Conservation (phyloP, 2,797 vertebrate species). For the Neomorphus geoffroyi region DNA sequence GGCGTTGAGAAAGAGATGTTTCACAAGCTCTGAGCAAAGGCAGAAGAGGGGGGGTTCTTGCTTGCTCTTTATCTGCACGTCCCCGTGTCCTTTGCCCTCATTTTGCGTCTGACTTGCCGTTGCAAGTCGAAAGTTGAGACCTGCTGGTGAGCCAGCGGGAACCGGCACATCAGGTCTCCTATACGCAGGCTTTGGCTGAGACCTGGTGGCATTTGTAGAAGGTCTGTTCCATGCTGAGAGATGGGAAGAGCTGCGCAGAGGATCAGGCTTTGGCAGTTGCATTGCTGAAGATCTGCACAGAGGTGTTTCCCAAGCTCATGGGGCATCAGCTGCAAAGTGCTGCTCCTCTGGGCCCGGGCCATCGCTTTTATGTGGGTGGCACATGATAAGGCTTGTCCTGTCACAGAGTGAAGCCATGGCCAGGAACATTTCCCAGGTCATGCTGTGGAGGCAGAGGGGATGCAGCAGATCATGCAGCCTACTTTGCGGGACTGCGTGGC, state of each 20-base stretch:
- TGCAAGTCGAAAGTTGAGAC: not conserved
- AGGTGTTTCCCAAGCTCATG: not conserved
- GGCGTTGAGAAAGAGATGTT: not conserved
- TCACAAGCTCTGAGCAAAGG: not conserved
- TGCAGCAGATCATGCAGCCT: not conserved
- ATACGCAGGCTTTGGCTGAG: not conserved
- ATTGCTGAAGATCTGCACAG: not conserved
- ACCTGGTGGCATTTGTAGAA: not conserved
- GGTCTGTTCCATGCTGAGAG: not conserved
- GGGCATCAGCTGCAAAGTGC: not conserved
- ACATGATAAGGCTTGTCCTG: not conserved
- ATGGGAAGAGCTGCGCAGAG: rapidly evolving
- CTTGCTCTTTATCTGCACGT: not conserved
- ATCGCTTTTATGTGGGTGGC: not conserved
- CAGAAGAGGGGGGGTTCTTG: not conserved
- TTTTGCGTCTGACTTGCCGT: conserved; percentile 20
- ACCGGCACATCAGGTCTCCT: not conserved
- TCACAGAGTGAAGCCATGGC: not conserved
- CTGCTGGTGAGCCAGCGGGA: not conserved
- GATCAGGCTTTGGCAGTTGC: rapidly evolving
- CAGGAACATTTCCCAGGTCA: not conserved
- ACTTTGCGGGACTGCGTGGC: rapidly evolving
- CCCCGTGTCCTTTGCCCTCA: not conserved
- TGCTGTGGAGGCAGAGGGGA: rapidly evolving
- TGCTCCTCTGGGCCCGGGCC: not conserved